Evolutionary conservation across 2,113 vertebrate species (phyloP), one percentile per base, ranked within the genome.

Genomic region (Ammodytes dubius): DNA sequence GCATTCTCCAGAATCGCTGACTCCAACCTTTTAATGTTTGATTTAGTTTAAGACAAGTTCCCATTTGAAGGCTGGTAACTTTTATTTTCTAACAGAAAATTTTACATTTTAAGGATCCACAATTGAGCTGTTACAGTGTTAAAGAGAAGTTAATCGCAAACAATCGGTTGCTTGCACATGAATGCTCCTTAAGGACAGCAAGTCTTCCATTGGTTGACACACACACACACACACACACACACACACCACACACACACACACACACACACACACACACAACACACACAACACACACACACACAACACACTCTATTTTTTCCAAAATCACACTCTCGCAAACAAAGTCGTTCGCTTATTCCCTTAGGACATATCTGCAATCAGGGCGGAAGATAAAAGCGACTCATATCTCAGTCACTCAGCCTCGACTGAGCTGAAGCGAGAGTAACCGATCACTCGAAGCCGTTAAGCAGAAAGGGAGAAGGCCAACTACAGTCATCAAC

Each of bases 321-420:
- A 37, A 46, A 80, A 69, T 71, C 68, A 60, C 74, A 67, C 73
- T n/a, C 61, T 54, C 8, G 45, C 66, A 69, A 61, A 69, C 65
- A 75, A 67, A 81, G 43, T 10, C 75, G 40, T 65, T 66, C 81
- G 47, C 79, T 66, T 19, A 61, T 72, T 70, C 77, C 90, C 87
- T 43, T 6, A 6, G 89, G 91, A 60, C 81, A 70, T 74, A 66
- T 91, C 84, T 90, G 83, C 88, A 90, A 91, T 93, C 83, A 87
- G 90, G 93, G 92, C 70, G 74, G 85, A 90, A 93, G 85, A 91
- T 87, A 70, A 88, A 84, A 84, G 80, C 42, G 87, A 81, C 82
- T 82, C 72, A 1, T 72, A 81, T 86, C 88, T 91, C 68, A 84
- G 81, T 69, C 57, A 14, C 75, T 91, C 84, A 47, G 2, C 64